Base-by-base conservation (phyloP, 2,797 vertebrate species). In the Falco rusticolus region DNA sequence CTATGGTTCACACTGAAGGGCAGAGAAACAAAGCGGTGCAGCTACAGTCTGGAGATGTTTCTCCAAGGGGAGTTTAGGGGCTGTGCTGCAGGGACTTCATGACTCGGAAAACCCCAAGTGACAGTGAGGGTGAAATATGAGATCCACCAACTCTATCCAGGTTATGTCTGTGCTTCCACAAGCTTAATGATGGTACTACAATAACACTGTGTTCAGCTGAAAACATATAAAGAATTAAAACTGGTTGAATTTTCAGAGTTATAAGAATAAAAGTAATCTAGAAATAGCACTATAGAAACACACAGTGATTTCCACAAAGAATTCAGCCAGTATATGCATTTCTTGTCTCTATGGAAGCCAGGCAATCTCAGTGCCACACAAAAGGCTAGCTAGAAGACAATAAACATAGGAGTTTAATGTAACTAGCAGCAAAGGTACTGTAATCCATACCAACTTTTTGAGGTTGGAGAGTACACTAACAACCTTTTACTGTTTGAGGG, bases 311-410 rank as follows among this genome's bases (percentile, higher is more conserved):
- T 65, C 63, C 41, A 21, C 15, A 5, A 19, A 51, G 39, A 69
- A 33, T 16, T 82, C 48, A 51, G 6, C 10, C 37, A 39, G 28
- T 2, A 25, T 0, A 33, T 5, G 26, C 41, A 16, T 11, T 69
- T 41, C 39, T 66, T 13, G 16, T 16, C 57, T 34, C 34, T 15
- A 1, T 8, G n/a, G 43, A 7, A 56, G 51, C 20, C 14, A 28
- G 41, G 59, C 7, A n/a, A 47, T 4, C 16, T 0, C 5, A 75
- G 84, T 3, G 71, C 18, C 61, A 22, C 1, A 8, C 10, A 5
- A 10, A 31, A 63, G 63, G 13, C 17, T 41, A 4, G 39, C 31
- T 37, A 63, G 19, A 51, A 12, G 22, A 20, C 45, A 6, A 5
- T 2, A 16, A 63, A 37, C 33, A 16, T 0, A 4, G 14, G 51